Percentiles rank a stretch among this genome's conserved stretches.
Evolutionary conservation across 2,888 invertebrate genomes (phyloP).

Genomic region (Lithosia quadra): DNA sequence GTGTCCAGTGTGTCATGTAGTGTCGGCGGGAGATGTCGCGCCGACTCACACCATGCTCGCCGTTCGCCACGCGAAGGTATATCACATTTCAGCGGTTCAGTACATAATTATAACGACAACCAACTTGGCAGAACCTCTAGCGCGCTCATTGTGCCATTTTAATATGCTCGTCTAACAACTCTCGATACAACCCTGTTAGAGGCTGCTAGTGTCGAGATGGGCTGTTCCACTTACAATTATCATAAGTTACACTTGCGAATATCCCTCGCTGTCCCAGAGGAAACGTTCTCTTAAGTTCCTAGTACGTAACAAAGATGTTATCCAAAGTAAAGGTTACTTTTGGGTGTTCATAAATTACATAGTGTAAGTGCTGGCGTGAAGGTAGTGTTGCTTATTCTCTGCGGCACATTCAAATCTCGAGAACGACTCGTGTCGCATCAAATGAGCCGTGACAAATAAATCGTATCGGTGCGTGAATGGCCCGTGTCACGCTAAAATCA

Average conservation of each 20-base stretch:
- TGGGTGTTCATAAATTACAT: slow-evolving; percentile 10
- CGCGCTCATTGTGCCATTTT: slow-evolving; percentile 16
- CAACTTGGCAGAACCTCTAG: neutral
- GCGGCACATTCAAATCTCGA: slow-evolving; percentile 17
- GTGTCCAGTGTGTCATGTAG: slow-evolving; percentile 50
- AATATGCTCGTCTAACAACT: slow-evolving; percentile 20
- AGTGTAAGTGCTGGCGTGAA: neutral
- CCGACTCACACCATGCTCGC: slow-evolving; percentile 66
- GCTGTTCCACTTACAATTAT: slow-evolving; percentile 27
- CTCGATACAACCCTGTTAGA: slow-evolving; percentile 11
- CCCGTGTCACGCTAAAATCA: slow-evolving; percentile 11
- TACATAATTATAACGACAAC: neutral
- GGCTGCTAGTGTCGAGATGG: slow-evolving; percentile 24
- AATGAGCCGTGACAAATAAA: slow-evolving; percentile 34
- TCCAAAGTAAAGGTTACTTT: neutral
- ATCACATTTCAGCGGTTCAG: neutral
- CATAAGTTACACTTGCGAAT: slow-evolving; percentile 17
- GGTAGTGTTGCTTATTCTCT: slow-evolving; percentile 16
- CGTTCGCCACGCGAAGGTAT: slow-evolving; percentile 77
- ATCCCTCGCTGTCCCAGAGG: slow-evolving; percentile 14
- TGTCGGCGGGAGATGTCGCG: slow-evolving; percentile 63
- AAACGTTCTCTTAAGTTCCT: slow-evolving; percentile 10
- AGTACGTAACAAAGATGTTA: slow-evolving; percentile 4
- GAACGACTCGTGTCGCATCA: neutral
- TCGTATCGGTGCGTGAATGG: slow-evolving; percentile 23